Evolutionary conservation across 2,888 invertebrate species (phyloP).

Genomic region (Apamea epomidion): DNA sequence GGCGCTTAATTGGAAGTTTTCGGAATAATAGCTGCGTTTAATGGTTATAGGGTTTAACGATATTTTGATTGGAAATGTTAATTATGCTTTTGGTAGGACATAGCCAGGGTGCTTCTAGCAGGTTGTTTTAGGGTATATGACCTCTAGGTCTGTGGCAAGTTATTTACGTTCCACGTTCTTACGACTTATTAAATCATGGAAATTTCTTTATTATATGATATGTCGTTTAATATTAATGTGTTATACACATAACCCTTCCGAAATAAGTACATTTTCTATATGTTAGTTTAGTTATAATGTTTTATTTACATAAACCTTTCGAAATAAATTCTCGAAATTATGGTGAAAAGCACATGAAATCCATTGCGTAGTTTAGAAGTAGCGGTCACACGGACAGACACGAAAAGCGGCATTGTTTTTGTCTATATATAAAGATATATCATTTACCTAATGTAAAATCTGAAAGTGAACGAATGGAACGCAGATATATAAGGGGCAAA

Average conservation of each 20-base stretch:
- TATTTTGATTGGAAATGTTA: constrained; percentile 43
- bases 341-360: background rate
- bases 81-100: background rate
- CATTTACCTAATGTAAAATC: too few species aligned
- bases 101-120: background rate
- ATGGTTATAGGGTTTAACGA: constrained; percentile 29
- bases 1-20: constrained; percentile 44
- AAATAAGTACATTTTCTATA: too few species aligned
- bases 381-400: too few species aligned
- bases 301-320: too few species aligned
- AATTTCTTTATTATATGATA: too few species aligned
- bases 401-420: too few species aligned
- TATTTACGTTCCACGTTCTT: background rate
- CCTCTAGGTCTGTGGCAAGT: background rate
- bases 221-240: too few species aligned
- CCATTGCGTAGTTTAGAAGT: background rate
- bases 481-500: too few species aligned
- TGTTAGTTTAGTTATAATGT: too few species aligned
- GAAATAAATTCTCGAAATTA: background rate
- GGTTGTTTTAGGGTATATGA: background rate
- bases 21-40: constrained; percentile 37
- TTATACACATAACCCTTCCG: too few species aligned
- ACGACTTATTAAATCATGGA: background rate
- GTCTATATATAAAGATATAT: too few species aligned
- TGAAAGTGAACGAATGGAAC: too few species aligned